phyloP scores from a whole-genome alignment of 2,888 invertebrate genomes.

The Melanophora roralis region DNA sequence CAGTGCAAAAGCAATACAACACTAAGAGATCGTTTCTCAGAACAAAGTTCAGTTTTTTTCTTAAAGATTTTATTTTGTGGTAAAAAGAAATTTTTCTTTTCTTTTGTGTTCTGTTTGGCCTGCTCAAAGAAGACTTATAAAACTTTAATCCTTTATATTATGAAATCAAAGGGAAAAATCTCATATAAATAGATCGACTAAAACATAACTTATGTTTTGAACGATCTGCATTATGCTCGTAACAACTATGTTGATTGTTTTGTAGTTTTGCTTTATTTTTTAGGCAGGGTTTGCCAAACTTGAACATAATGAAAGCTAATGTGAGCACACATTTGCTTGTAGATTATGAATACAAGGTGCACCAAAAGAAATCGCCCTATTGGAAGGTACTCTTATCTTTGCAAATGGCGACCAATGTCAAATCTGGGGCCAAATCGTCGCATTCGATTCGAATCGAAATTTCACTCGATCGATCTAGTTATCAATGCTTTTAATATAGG shows the following conservation, averaged over 20 bases:
- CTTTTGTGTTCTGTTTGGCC: neutral
- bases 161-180: conserved; percentile 47
- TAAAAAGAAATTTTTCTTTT: neutral
- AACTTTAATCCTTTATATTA: conserved; percentile 33
- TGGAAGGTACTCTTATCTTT: too few relatives aligned
- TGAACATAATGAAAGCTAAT: neutral
- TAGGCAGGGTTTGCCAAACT: conserved; percentile 9
- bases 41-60: conserved; percentile 3
- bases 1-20: conserved; percentile 18
- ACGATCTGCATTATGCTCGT: conserved; percentile 73
- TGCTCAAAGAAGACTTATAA: conserved; percentile 1
- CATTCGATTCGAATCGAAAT: too few relatives aligned
- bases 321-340: neutral
- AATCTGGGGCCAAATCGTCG: too few relatives aligned
- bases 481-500: too few relatives aligned
- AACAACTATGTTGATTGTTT: conserved; percentile 17
- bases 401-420: too few relatives aligned
- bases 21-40: neutral
- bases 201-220: conserved; percentile 68
- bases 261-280: neutral
- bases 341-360: too few relatives aligned
- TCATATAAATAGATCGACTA: conserved; percentile 39
- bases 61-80: neutral
- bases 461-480: too few relatives aligned
- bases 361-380: too few relatives aligned